A percentile compares a stretch with the other conserved stretches of the same genome.
These are phyloP conservation scores for Limnephilus auricula DNA, from an alignment of 2,888 invertebrate species.

Conservation along the genomic window DNA sequence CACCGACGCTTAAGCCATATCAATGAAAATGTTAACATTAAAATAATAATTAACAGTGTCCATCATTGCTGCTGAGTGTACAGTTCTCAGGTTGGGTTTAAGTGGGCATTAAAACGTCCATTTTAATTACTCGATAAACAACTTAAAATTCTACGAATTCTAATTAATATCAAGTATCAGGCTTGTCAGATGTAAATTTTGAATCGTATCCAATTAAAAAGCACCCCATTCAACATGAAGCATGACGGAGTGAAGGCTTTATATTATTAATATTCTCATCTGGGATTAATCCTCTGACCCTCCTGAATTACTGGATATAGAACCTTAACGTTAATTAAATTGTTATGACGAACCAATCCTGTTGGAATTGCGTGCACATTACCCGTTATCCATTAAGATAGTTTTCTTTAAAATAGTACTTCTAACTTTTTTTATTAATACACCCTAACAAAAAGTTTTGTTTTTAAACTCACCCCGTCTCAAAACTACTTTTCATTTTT, in stretches of 20 bases:
- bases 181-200: neutral
- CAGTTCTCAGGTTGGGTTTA: neutral
- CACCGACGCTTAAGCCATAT: neutral
- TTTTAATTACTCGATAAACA: neutral
- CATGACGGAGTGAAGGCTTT: neutral
- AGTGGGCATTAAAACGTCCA: neutral
- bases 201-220: neutral
- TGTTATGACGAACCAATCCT: neutral
- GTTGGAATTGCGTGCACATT: neutral
- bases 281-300: neutral
- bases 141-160: neutral
- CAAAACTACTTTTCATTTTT: no score
- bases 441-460: no score
- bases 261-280: neutral
- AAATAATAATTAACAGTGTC: neutral
- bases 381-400: neutral
- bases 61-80: neutral
- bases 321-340: neutral
- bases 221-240: neutral
- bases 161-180: neutral
- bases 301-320: neutral
- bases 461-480: no score
- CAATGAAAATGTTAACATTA: neutral
- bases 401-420: no score
- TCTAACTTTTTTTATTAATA: no score